These are phyloP conservation scores for Encarsia formosa DNA, from an alignment of 2,888 invertebrate species.

Conservation along the genomic window DNA sequence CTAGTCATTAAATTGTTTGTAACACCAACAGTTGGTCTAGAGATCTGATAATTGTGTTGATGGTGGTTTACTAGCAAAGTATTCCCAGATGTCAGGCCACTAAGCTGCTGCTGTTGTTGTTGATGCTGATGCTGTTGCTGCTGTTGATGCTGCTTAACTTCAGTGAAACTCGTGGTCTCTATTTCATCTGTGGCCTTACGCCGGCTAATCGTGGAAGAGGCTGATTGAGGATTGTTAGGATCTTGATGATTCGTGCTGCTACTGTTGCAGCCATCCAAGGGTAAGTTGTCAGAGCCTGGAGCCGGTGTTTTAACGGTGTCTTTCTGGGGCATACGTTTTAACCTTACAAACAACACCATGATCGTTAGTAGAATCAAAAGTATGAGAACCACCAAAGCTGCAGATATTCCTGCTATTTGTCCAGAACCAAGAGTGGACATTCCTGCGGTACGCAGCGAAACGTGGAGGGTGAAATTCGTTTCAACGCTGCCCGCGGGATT, in stretches of 20 bases:
- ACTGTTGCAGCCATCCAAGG: conserved; percentile 24
- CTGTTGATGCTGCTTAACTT: neutral
- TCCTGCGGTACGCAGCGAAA: conserved; percentile 72
- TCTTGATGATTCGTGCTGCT: conserved; percentile 12
- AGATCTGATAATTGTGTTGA: conserved; percentile 50
- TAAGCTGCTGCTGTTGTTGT: conserved; percentile 21
- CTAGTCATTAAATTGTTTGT: conserved; percentile 63
- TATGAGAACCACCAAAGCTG: conserved; percentile 74
- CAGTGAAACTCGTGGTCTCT: conserved; percentile 21
- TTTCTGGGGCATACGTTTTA: conserved; percentile 64
- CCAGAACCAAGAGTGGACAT: conserved; percentile 79
- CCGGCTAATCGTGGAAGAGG: conserved; percentile 32
- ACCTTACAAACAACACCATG: conserved; percentile 68
- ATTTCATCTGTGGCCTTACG: conserved; percentile 40
- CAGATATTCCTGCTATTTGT: conserved; percentile 81
- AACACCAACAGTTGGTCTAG: conserved; percentile 59
- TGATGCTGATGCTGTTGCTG: conserved; percentile 32
- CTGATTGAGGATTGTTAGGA: conserved; percentile 29
- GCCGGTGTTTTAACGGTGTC: conserved; percentile 77
- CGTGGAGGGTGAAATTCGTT: conserved; percentile 83
- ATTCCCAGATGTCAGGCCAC: conserved; percentile 42
- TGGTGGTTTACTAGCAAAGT: too few species aligned
- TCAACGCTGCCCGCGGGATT: conserved; percentile 84
- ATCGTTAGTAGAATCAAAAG: conserved; percentile 70
- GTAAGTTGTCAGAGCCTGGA: conserved; percentile 50